Base-by-base conservation (phyloP, 2,113 vertebrate genomes). In the Elephas maximus region DNA sequence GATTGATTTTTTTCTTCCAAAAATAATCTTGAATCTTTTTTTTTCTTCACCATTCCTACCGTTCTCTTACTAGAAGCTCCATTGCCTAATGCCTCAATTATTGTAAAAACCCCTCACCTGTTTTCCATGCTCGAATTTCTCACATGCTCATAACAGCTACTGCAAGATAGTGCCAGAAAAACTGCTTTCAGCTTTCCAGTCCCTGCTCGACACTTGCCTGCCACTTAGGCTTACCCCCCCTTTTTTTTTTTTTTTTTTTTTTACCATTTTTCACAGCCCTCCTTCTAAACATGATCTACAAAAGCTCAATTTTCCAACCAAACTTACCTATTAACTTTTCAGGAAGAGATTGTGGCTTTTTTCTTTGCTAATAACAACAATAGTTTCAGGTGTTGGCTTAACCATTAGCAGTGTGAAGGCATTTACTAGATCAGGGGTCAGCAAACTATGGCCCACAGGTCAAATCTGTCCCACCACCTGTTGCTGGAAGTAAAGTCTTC, bases 101-200 rank as follows among this genome's bases (percentile, higher is more conserved):
- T 18, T 79, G 0, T 74, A 90, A 93, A 93, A 91, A 12, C 0
- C 78, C 26, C 6, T 15, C 10, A 2, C 8, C 33, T 78, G 8
- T 85, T 95, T 91, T 85, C 24, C 12, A 92, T 60, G n/a, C 53
- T 88, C 12, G 20, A 83, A 30, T 65, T 84, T 88, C 48, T 92
- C 87, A 76, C 84, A 51, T 14, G 69, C n/a, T 79, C 7, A 77
- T 26, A 88, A 37, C 4, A 85, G 18, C 51, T 74, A 7, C 51
- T 69, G 3, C 21, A 91, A 91, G 33, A 20, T 89, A 81, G 51
- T 77, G 80, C 4, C 60, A 87, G 14, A 57, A 62, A 84, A 88
- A 85, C 7, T 69, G 53, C 2, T 65, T 84, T 88, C 21, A n/a
- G 3, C 21, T 93, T 90, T 69, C 21, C n/a, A 73, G 51, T 77